Evolutionary conservation across 2,113 vertebrate species (phyloP).

Genomic region (Eulacestoma nigropectus): DNA sequence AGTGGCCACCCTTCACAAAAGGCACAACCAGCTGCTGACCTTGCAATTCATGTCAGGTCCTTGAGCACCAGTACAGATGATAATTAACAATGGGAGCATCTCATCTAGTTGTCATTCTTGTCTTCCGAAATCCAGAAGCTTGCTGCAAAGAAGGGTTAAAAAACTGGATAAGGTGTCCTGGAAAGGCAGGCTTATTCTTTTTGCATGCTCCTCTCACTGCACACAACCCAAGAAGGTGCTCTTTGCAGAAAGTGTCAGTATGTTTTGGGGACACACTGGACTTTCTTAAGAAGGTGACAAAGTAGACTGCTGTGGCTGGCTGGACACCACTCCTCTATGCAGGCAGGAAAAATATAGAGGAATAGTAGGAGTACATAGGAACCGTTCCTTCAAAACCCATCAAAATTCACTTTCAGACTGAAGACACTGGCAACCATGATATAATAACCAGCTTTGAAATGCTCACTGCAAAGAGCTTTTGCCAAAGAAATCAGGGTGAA

Average conservation of each 20-base stretch:
- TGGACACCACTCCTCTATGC: not conserved
- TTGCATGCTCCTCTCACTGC: accelerated
- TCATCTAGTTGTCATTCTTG: not conserved
- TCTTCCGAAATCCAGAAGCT: not conserved
- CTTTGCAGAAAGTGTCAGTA: not conserved
- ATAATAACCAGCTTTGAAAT: not conserved
- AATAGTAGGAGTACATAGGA: not conserved
- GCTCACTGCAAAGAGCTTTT: not conserved
- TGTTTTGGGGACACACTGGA: not conserved
- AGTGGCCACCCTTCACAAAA: not conserved
- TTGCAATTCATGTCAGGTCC: not conserved
- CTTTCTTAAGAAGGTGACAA: not conserved
- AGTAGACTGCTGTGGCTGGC: not conserved
- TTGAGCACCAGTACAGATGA: not conserved
- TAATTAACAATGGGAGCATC: not conserved
- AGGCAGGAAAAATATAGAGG: not conserved
- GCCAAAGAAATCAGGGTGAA: not conserved
- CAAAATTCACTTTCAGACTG: not conserved
- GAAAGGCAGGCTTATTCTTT: not conserved
- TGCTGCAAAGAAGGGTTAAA: not conserved
- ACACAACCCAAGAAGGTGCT: not conserved
- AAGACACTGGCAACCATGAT: not conserved
- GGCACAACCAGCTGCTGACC: not conserved
- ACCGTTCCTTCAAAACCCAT: not conserved
- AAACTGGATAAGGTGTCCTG: not conserved